Evolutionary conservation across 2,888 invertebrate genomes (phyloP).

Genomic region (Ormia ochracea): DNA sequence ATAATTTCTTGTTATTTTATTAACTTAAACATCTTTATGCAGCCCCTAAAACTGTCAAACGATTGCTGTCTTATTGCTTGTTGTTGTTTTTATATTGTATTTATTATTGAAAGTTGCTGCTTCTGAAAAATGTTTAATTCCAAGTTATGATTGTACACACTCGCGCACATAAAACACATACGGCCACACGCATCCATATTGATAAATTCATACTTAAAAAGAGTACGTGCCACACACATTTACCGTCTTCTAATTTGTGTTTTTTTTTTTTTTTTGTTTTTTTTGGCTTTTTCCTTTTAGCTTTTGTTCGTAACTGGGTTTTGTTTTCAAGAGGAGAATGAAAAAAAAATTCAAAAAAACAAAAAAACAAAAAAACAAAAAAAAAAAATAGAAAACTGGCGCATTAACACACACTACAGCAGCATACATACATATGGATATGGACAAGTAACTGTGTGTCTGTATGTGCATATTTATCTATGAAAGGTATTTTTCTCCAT

Average conservation of each 20-base stretch:
- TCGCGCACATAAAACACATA: too few species aligned
- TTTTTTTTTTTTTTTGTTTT: constrained; percentile 14
- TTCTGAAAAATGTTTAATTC: constrained; percentile 23
- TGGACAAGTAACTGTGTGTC: background rate
- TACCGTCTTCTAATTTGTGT: constrained; percentile 32
- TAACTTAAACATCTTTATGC: constrained; percentile 24
- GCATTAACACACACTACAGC: too few species aligned
- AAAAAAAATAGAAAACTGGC: too few species aligned
- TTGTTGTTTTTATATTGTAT: constrained; percentile 17
- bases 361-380: too few species aligned
- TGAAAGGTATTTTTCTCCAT: background rate
- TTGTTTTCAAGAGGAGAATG: background rate
- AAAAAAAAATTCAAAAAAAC: too few species aligned
- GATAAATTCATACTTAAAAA: background rate
- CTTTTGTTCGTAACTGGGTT: too few species aligned
- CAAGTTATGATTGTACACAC: constrained; percentile 14
- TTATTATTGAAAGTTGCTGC: constrained; percentile 21
- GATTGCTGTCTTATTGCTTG: constrained; percentile 10
- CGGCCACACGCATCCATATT: background rate
- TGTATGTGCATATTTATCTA: background rate
- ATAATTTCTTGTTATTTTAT: constrained; percentile 19
- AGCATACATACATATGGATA: background rate
- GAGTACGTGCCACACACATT: constrained; percentile 44
- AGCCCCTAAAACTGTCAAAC: constrained; percentile 32
- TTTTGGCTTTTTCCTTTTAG: too few species aligned